Percentiles rank a stretch among this genome's conserved stretches.
These are phyloP conservation scores for Cairina moschata DNA, from an alignment of 2,113 vertebrate species.

Conservation along the genomic window DNA sequence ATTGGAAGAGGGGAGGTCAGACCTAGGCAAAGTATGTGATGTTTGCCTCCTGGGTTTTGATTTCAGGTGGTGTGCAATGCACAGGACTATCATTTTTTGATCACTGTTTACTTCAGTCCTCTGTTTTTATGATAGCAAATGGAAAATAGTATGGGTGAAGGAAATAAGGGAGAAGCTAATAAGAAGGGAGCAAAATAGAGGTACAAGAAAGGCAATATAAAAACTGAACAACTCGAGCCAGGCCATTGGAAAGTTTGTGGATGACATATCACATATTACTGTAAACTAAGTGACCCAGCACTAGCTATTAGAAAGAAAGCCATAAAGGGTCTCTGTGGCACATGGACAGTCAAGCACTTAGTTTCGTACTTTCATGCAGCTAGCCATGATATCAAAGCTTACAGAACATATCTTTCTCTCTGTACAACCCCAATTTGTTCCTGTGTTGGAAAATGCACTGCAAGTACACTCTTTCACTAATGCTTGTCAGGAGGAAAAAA, in stretches of 20 bases:
- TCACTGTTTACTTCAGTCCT: conserved; percentile 42
- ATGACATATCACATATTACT: neutral
- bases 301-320: neutral
- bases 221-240: neutral
- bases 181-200: neutral
- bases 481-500: neutral
- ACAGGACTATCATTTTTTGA: neutral
- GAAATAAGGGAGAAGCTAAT: neutral
- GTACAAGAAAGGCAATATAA: neutral
- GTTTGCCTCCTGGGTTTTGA: neutral
- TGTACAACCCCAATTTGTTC: neutral
- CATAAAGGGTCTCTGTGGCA: neutral
- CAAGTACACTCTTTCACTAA: neutral
- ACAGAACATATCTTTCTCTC: neutral
- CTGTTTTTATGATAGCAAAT: neutral
- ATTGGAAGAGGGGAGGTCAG: neutral
- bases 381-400: neutral
- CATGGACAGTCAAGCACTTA: neutral
- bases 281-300: neutral
- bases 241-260: neutral
- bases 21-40: neutral
- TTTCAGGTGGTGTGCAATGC: neutral
- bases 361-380: neutral
- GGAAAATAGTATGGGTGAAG: neutral
- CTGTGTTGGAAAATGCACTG: neutral